Base-by-base conservation (phyloP, 2,113 vertebrate genomes). In the Tyrannus savana region DNA sequence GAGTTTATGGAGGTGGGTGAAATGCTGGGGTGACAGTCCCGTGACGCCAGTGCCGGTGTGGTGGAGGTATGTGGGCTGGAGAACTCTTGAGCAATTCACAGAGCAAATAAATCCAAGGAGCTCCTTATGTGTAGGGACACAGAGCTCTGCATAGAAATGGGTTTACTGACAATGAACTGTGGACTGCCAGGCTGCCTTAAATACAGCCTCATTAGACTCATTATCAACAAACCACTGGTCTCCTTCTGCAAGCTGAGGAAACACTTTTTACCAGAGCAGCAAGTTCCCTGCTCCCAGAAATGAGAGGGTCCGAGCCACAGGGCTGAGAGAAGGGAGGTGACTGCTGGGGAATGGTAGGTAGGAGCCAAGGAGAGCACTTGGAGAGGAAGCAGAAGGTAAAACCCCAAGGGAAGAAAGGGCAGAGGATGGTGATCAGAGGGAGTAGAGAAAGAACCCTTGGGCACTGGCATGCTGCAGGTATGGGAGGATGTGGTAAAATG, bases 111-210 rank as follows among this genome's bases (percentile, higher is more conserved):
- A 88, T 23, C 67, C 63, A 31, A 77, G 86, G 64, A 95, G 37
- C 55, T 94, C 83, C 79, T 95, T 71, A 58, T 28, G 44, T 12
- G 49, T 49, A 84, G 64, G 52, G 72, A 84, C 5, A 4, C 6
- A 42, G 47, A 90, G 64, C 82, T 66, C 66, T 85, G 75, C 60
- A 35, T 7, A 17, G 75, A 88, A 85, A 84, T 37, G 18, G 33
- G 39, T 67, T 80, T 83, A 53, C 72, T 86, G 90, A 25, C 60
- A 83, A 31, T 39, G 83, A 94, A 85, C 92, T 95, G 95, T 42
- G 56, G 90, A 47, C 56, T 88, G 87, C 80, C 39, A 21, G 39
- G 75, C 92, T 96, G 93, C 83, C 68, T 96, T 90, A 93, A 90
- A 90, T 77, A 75, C 64, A 67, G 79, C 79, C 90, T 92, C 82